Evolutionary conservation across 1,140 invertebrate species (phyloP).

Genomic region (Pseudomyrmex concolor): DNA sequence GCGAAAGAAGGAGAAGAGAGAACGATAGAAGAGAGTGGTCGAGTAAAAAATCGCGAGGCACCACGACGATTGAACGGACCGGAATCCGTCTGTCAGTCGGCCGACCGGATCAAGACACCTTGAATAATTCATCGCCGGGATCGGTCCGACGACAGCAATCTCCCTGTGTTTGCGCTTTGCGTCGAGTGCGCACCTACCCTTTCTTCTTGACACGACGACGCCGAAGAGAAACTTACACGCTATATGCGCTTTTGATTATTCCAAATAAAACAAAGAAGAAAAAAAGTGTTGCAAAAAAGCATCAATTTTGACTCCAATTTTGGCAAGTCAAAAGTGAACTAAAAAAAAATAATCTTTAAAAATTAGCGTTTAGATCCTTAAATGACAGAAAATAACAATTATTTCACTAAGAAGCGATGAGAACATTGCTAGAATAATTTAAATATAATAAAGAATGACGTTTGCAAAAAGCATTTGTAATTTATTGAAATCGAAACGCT

Average conservation of each 20-base stretch:
- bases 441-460: too few species aligned
- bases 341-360: too few species aligned
- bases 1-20: neutral
- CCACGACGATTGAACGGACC: conserved; percentile 70
- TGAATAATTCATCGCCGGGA: conserved; percentile 78
- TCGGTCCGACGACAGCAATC: conserved; percentile 21
- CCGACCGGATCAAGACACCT: conserved; percentile 76
- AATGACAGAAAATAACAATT: too few species aligned
- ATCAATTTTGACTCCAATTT: too few species aligned
- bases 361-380: too few species aligned
- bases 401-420: too few species aligned
- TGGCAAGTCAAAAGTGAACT: too few species aligned
- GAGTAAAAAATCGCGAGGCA: conserved; percentile 66
- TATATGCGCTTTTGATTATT: neutral
- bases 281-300: too few species aligned
- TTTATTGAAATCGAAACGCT: too few species aligned
- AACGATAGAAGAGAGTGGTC: conserved; percentile 50
- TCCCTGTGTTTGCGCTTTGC: conserved; percentile 35
- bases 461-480: too few species aligned
- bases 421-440: too few species aligned
- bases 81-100: conserved; percentile 70
- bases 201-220: conserved; percentile 14
- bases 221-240: conserved; percentile 22
- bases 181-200: conserved; percentile 38
- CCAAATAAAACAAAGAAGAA: neutral